Base-by-base conservation (phyloP, 2,113 vertebrate genomes). In the Hylia prasina region DNA sequence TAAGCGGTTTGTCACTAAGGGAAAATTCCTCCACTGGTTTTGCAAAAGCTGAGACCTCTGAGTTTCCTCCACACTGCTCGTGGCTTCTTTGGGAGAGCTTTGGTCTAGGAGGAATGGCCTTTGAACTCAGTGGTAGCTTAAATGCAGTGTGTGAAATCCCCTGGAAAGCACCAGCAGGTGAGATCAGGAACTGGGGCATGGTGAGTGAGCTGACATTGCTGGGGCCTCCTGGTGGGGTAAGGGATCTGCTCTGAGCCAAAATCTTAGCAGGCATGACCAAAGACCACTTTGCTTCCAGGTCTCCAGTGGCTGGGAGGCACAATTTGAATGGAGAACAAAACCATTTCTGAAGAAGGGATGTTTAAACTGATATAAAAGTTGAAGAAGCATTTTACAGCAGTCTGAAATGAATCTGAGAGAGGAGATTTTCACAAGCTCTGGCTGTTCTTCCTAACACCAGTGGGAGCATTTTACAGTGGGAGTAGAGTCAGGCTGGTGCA, bases 1-100 rank as follows among this genome's bases (percentile, higher is more conserved):
- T 70, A 44, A 87, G 22, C 57, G 42, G 21, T 70, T 96, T 94
- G 93, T 86, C 89, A 81, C 93, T 64, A 92, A 92, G 83, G 48
- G 47, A 81, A 96, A 75, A 94, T 78, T 93, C 83, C 37, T 92
- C 42, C 0, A 0, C 58, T 81, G 39, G 20, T 90, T 88, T 94
- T 70, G 76, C 60, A 71, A 37, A 75, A 68, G 56, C 72, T 89
- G 68, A 48, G 64, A 60, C 66, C 78, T 83, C 80, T 50, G 68
- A 66, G 64, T 92, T 94, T 87, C 42, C 64, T 54, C 45, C 50
- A 40, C 0, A 0, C 47, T 0, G 0, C 57, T 92, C 22, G 8
- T 25, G 64, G 53, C 45, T 77, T 83, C 76, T 70, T 86, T 63
- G 86, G 64, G 53, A 82, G 13, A 8, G 13, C 60, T 39, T 70